phyloP scores from a whole-genome alignment of 92 coral and sea anemone species.

The Siderastrea radians region DNA sequence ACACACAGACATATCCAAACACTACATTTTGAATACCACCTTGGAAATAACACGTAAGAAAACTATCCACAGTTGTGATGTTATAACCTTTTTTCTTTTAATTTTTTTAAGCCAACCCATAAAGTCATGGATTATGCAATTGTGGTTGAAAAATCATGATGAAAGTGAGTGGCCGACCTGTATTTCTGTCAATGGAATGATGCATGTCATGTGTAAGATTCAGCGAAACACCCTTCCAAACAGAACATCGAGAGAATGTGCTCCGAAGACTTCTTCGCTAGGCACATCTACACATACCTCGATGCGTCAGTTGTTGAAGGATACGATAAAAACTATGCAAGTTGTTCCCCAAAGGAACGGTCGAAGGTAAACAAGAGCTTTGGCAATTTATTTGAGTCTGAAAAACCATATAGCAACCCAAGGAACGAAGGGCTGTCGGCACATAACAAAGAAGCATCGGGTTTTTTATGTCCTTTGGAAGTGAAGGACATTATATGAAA shows the following conservation, averaged over 20 bases:
- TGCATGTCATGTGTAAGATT: neutral
- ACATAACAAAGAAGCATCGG: neutral
- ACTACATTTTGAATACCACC: neutral
- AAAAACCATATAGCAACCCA: neutral
- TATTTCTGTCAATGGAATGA: neutral
- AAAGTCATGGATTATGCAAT: conserved; percentile 12
- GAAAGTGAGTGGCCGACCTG: neutral
- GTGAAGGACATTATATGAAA: neutral
- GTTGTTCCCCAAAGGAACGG: neutral
- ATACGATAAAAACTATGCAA: neutral
- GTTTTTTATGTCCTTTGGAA: neutral
- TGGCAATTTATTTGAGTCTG: neutral
- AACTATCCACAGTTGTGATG: neutral
- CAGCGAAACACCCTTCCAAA: neutral
- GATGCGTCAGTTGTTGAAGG: neutral
- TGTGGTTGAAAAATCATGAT: neutral
- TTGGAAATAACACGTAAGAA: neutral
- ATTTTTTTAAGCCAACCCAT: neutral
- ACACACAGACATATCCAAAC: too few species aligned
- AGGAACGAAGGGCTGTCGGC: neutral
- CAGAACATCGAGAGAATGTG: too few species aligned
- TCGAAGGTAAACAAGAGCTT: neutral
- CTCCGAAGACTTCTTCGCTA: too few species aligned
- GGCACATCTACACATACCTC: neutral
- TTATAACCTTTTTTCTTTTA: neutral